Conservation (phyloP, 2,888 invertebrate genomes). For the Tenthredo scrophulariae region DNA sequence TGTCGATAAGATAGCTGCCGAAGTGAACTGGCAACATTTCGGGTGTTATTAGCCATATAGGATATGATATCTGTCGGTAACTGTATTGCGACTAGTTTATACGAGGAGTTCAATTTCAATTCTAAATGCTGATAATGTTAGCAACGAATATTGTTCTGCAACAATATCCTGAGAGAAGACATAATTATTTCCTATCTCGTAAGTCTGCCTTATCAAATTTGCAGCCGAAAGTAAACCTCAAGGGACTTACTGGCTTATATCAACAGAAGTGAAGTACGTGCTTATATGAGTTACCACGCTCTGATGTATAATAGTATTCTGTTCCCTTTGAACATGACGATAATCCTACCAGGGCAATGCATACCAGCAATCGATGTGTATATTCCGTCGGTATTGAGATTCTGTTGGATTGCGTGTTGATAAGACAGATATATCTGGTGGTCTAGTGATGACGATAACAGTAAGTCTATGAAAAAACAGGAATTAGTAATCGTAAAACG, state of each 20-base stretch:
- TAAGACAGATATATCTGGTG: not conserved
- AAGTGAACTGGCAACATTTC: not conserved
- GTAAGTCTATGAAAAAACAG: not conserved
- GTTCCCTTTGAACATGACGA: not conserved
- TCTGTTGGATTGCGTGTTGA: not conserved
- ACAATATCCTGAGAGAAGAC: not conserved
- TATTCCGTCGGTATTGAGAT: not conserved
- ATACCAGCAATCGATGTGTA: not conserved
- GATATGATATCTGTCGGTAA: constrained; percentile 9
- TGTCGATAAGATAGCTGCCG: constrained; percentile 21
- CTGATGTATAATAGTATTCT: not conserved
- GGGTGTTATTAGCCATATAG: not conserved
- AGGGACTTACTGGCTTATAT: not conserved
- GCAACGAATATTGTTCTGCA: not conserved
- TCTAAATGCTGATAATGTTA: not conserved
- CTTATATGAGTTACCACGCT: not conserved
- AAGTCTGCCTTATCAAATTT: not conserved
- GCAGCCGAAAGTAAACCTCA: not conserved
- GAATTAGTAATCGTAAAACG: not conserved
- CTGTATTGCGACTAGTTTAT: not conserved
- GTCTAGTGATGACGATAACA: not conserved
- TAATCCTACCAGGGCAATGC: not conserved
- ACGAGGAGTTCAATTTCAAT: not conserved
- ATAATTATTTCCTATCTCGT: not conserved
- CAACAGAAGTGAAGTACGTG: not conserved